phyloP scores from a whole-genome alignment of 2,888 invertebrate genomes.

The Himalopsyche anomala region DNA sequence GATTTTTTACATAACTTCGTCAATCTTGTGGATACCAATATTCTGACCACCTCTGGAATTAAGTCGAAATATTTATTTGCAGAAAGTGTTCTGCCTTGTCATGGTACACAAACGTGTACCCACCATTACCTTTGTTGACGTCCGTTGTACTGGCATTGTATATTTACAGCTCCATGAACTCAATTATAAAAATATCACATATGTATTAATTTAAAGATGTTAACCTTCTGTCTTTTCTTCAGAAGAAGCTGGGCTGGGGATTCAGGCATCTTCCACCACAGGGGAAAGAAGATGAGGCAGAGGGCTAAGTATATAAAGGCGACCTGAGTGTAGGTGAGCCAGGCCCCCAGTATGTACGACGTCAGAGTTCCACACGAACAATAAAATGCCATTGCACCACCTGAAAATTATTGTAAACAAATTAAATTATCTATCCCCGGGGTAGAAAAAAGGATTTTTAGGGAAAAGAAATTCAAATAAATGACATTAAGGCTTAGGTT shows the following conservation, averaged over 20 bases:
- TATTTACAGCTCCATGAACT: no score
- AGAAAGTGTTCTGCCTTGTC: no score
- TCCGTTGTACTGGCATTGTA: no score
- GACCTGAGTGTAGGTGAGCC: constrained; percentile 35
- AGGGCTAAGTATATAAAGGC: constrained; percentile 68
- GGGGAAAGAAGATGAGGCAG: constrained; percentile 71
- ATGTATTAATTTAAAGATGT: neutral
- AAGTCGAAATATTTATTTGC: no score
- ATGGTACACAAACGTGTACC: no score
- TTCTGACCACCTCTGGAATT: no score
- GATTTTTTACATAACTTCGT: no score
- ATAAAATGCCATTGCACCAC: constrained; percentile 58
- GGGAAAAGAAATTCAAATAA: no score
- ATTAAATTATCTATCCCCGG: neutral
- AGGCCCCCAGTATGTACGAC: constrained; percentile 57
- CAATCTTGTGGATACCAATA: no score
- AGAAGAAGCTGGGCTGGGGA: constrained; percentile 75
- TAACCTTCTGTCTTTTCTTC: constrained; percentile 73
- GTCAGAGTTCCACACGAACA: constrained; percentile 57
- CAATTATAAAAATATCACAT: neutral
- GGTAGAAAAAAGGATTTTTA: neutral
- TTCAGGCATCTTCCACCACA: constrained; percentile 74
- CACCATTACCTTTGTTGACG: no score
- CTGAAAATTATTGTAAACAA: constrained; percentile 54
- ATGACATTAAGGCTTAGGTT: no score